Conservation (phyloP, 2,797 vertebrate species). For the Clarias pachynema region DNA sequence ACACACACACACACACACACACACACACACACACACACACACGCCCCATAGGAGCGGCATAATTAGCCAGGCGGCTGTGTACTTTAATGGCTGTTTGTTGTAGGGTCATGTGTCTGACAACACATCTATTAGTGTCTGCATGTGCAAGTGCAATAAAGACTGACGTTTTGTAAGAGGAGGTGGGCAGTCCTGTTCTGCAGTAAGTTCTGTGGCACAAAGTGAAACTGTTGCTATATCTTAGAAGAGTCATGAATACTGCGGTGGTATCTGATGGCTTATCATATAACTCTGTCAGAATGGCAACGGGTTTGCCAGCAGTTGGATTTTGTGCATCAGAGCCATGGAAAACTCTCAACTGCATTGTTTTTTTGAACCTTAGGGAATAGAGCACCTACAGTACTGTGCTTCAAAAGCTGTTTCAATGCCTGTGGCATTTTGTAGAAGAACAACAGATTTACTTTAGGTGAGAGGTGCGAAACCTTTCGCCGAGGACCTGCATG, state of each 20-base stretch:
- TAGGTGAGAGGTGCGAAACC: constrained; percentile 14
- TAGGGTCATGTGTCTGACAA: constrained; percentile 20
- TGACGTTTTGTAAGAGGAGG: background rate
- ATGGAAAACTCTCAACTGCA: background rate
- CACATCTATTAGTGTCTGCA: constrained; percentile 14
- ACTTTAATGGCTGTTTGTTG: constrained; percentile 32
- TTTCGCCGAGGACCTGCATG: constrained; percentile 5
- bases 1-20: background rate
- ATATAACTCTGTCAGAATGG: background rate
- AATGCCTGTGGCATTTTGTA: background rate
- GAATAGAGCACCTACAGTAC: background rate
- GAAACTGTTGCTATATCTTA: background rate
- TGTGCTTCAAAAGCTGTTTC: background rate
- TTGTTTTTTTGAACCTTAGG: background rate
- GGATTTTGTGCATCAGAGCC: background rate
- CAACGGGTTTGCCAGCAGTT: background rate
- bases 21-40: constrained; percentile 9
- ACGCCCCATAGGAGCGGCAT: constrained; percentile 20
- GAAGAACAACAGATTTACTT: background rate
- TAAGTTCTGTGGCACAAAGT: background rate
- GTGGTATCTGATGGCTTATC: background rate
- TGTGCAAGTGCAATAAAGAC: constrained; percentile 14
- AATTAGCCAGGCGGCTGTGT: constrained; percentile 25
- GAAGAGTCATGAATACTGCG: background rate
- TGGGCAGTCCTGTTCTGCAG: background rate